phyloP scores from a whole-genome alignment of 1,140 invertebrate species.

The Aphelenchoides besseyi region DNA sequence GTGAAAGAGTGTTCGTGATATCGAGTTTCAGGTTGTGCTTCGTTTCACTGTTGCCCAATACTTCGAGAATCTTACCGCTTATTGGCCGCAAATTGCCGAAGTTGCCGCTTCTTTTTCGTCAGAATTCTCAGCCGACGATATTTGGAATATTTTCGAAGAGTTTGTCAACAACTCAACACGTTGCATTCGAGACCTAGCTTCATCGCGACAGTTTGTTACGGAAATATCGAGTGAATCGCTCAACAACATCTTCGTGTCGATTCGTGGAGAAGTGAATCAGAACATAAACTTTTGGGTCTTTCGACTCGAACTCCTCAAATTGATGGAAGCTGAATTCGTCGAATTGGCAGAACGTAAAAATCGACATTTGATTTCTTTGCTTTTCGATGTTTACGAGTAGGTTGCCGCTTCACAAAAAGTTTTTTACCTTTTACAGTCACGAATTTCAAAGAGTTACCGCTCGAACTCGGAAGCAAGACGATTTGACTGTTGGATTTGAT shows the following conservation, averaged over 20 bases:
- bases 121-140: neutral
- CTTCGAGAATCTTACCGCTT: constrained; percentile 38
- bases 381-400: neutral
- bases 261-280: neutral
- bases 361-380: neutral
- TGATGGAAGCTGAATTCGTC: constrained; percentile 25
- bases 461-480: neutral
- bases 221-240: neutral
- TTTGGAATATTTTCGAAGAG: constrained; percentile 33
- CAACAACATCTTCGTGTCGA: neutral
- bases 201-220: neutral
- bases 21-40: constrained; percentile 28
- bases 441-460: constrained; percentile 4
- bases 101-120: constrained; percentile 24
- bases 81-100: constrained; percentile 34
- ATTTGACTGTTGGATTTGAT: neutral
- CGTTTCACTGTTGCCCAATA: constrained; percentile 32
- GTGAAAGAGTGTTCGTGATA: too few species aligned
- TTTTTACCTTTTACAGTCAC: neutral
- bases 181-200: constrained; percentile 4
- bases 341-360: constrained; percentile 25
- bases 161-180: constrained; percentile 15
- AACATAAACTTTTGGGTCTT: constrained; percentile 22
- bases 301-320: constrained; percentile 34
- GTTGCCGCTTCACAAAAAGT: neutral